phyloP scores from a whole-genome alignment of 2,113 vertebrate species.

The Oncorhynchus clarkii region DNA sequence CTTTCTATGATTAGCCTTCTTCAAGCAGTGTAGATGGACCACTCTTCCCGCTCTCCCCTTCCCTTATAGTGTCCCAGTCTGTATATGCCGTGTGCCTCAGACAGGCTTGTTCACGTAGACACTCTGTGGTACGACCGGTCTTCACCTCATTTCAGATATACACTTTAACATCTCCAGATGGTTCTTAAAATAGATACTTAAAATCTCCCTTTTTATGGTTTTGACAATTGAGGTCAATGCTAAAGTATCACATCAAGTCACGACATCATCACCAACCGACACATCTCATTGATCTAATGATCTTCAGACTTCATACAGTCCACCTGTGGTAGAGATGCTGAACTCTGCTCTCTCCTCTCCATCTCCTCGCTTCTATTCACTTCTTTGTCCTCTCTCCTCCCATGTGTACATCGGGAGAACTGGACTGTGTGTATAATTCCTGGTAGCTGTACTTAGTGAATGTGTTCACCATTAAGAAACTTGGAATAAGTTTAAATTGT shows the following conservation, averaged over 20 bases:
- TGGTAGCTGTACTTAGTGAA: constrained; percentile 85
- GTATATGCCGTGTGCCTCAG: background rate
- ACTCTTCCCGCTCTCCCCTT: too few species aligned
- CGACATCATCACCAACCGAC: constrained; percentile 34
- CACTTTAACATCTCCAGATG: background rate
- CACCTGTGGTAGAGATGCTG: constrained; percentile 40
- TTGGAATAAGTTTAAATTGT: constrained; percentile 84
- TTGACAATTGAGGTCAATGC: constrained; percentile 29
- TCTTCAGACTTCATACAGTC: background rate
- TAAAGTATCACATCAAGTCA: constrained; percentile 49
- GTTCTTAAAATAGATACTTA: background rate
- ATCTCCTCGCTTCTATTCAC: background rate
- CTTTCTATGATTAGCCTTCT: too few species aligned
- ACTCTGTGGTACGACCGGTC: background rate
- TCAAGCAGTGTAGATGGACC: too few species aligned
- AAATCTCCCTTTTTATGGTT: background rate
- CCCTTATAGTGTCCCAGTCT: too few species aligned
- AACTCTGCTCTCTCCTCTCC: constrained; percentile 17
- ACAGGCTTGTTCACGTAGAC: background rate
- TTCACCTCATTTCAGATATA: constrained; percentile 5
- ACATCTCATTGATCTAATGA: constrained; percentile 26
- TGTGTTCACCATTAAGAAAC: constrained; percentile 80
- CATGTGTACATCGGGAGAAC: constrained; percentile 59
- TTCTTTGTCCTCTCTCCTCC: constrained; percentile 40
- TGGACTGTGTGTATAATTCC: constrained; percentile 77